Evolutionary conservation across 2,113 vertebrate genomes (phyloP).

Genomic region (Romanogobio albipinnatus): DNA sequence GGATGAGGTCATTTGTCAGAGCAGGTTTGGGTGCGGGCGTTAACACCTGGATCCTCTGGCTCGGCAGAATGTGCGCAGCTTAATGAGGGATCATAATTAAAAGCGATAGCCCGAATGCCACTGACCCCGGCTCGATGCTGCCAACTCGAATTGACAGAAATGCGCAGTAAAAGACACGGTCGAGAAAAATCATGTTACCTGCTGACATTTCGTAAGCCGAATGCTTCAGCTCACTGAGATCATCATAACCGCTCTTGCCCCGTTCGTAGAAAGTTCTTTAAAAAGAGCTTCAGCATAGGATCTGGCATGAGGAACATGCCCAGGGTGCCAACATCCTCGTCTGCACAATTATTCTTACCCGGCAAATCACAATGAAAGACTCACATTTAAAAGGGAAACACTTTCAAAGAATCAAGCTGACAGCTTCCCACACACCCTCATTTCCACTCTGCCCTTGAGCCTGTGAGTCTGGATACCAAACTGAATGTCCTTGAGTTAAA

Average conservation of each 20-base stretch:
- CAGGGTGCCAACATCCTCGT: conserved; percentile 6
- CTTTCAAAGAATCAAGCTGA: conserved; percentile 13
- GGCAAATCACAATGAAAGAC: neutral
- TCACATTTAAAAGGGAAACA: neutral
- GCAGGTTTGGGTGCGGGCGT: neutral
- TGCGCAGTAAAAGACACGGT: neutral
- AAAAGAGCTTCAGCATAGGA: neutral
- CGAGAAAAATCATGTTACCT: conserved; percentile 26
- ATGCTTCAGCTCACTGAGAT: neutral
- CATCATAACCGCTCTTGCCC: neutral
- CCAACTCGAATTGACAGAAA: neutral
- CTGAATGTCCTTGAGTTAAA: conserved; percentile 44
- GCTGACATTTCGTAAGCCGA: conserved; percentile 8
- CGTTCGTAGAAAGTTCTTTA: neutral
- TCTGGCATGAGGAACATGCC: neutral
- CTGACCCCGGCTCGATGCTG: neutral
- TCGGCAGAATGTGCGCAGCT: conserved; percentile 5
- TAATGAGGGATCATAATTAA: conserved; percentile 54
- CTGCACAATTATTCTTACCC: conserved; percentile 2
- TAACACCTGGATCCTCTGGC: conserved; percentile 50
- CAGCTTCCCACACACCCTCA: conserved; percentile 24
- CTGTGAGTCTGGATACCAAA: conserved; percentile 28
- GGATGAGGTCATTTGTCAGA: conserved; percentile 46
- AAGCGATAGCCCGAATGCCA: conserved; percentile 35
- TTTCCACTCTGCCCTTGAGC: conserved; percentile 31